Base-by-base conservation (phyloP, 2,888 invertebrate species). In the Cosmia trapezina region DNA sequence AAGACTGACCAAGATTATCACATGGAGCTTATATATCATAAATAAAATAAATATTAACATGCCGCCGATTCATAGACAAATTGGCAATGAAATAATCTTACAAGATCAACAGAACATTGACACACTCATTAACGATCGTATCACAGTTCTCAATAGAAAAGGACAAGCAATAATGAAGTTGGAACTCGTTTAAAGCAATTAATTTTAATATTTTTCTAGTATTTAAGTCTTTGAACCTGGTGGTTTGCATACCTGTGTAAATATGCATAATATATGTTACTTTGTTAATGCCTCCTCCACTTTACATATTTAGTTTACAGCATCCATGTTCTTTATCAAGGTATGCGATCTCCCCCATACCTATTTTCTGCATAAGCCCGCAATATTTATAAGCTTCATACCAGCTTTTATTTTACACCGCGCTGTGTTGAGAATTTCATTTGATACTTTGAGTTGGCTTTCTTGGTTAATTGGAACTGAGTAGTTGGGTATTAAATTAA, bases 301-400 rank as follows among this genome's bases (percentile, higher is more conserved):
- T 88, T 86, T 89, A 89, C 86, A 89, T 88, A 88, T 87, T 84
- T 83, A 88, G 84, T 88, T 88, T 89, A 88, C 87, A 86, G 87
- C 88, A 85, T 89, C 86, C 82, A 84, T 70, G 83, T 77, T 81
- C 75, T 82, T 83, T 93, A 94, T 93, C 93, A 78, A 83, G 87
- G 87, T 87, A 90, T 91, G 92, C 90, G 87, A 94, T 94, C 93
- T 91, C 85, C 87, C 87, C 81, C 88, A 88, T 89, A 89, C 88
- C 89, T 92, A 91, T 91, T 91, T 91, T 92, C 91, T 91, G 90
- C 87, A 87, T 91, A 89, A 87, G 86, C 78, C 81, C 59, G 81
- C 78, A 84, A 84, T 87, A 85, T 87, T 88, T 86, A 86, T 85
- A 80, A 62, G 72, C 82, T 81, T 76, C 78, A 76, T 80, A 75